phyloP scores from a whole-genome alignment of 2,888 invertebrate species.

The Pecten maximus region DNA sequence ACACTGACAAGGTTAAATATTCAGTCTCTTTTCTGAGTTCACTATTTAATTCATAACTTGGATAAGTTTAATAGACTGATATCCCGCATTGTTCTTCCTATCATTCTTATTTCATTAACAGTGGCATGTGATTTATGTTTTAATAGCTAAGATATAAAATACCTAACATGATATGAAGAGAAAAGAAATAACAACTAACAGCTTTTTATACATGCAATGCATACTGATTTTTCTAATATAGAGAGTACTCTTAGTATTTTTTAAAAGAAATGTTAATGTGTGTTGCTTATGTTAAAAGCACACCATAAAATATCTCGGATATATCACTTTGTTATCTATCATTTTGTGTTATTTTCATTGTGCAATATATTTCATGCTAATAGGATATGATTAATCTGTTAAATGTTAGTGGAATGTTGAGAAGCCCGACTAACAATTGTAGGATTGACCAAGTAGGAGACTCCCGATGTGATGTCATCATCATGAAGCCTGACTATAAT shows the following conservation, averaged over 20 bases:
- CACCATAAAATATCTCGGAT: not conserved
- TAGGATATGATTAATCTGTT: not conserved
- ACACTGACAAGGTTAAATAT: conserved; percentile 14
- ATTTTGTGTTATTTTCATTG: not conserved
- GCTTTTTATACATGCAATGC: not conserved
- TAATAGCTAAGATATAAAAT: not conserved
- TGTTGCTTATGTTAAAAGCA: not conserved
- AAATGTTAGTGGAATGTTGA: not conserved
- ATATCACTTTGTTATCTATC: not conserved
- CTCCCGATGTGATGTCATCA: no score
- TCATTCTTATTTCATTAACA: not conserved
- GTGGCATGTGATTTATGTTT: not conserved
- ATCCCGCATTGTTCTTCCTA: not conserved
- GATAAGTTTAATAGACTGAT: not conserved
- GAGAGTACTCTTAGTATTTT: not conserved
- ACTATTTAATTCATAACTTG: not conserved
- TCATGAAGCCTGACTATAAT: no score
- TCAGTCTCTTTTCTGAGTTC: not conserved
- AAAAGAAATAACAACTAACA: no score
- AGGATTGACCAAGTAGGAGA: no score
- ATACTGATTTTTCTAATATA: not conserved
- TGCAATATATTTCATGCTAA: not conserved
- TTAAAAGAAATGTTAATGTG: not conserved
- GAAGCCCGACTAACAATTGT: not conserved
- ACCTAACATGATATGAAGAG: no score